phyloP scores from a whole-genome alignment of 2,888 invertebrate species.

The Meteorus colon region DNA sequence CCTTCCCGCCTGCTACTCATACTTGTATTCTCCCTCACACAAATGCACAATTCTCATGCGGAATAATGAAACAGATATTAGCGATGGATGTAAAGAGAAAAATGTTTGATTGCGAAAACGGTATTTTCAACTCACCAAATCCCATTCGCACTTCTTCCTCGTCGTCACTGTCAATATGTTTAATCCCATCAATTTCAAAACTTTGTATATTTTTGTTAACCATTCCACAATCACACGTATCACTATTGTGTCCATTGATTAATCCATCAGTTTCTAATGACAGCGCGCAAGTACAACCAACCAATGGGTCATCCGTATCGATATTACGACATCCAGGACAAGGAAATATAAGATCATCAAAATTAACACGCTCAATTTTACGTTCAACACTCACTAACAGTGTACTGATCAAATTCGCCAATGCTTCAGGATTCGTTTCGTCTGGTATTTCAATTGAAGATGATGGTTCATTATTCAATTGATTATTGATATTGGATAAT shows the following conservation, averaged over 20 bases:
- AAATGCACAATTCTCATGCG: constrained; percentile 20
- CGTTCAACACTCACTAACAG: constrained; percentile 81
- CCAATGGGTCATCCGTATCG: constrained; percentile 69
- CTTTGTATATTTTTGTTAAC: constrained; percentile 69
- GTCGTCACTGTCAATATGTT: constrained; percentile 84
- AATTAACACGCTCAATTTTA: constrained; percentile 80
- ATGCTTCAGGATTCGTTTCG: constrained; percentile 74
- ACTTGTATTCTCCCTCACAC: neutral
- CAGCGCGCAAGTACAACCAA: constrained; percentile 68
- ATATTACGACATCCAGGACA: constrained; percentile 74
- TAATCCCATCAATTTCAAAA: constrained; percentile 81
- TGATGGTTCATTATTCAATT: neutral
- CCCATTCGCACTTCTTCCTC: constrained; percentile 77
- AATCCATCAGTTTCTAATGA: constrained; percentile 59
- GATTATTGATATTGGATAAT: constrained; percentile 57
- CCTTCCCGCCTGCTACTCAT: neutral
- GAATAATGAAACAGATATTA: neutral
- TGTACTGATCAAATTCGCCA: constrained; percentile 80
- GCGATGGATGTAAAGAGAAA: neutral
- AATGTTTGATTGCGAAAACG: neutral
- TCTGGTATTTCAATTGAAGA: constrained; percentile 53
- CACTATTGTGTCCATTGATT: constrained; percentile 55
- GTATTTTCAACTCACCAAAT: constrained; percentile 64
- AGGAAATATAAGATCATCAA: constrained; percentile 80
- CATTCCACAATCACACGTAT: constrained; percentile 62